phyloP scores from a whole-genome alignment of 2,888 invertebrate genomes.

The Miltochrista miniata region DNA sequence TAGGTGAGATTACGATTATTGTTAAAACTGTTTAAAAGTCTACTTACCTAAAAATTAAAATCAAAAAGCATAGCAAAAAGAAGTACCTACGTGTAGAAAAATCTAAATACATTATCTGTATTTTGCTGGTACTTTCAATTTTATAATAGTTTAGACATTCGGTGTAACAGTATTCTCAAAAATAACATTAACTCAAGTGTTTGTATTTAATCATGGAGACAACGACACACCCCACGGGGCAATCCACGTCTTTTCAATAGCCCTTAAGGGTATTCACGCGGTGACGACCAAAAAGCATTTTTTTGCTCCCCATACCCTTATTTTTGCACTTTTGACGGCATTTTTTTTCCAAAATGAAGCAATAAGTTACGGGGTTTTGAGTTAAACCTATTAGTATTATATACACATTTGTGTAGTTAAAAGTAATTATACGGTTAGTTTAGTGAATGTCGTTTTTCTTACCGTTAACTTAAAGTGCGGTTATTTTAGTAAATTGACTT shows the following conservation, averaged over 20 bases:
- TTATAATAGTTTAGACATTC: neutral
- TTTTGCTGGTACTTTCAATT: neutral
- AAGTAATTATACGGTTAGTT: slow-evolving; percentile 21
- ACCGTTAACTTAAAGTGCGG: too few species aligned
- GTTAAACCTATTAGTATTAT: slow-evolving; percentile 39
- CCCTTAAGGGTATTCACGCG: slow-evolving; percentile 39
- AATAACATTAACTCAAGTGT: slow-evolving; percentile 44
- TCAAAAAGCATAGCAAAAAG: too few species aligned
- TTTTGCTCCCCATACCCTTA: slow-evolving; percentile 8
- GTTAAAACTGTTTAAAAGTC: too few species aligned
- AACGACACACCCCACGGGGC: slow-evolving; percentile 39
- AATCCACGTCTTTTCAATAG: slow-evolving; percentile 51
- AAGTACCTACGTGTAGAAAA: too few species aligned
- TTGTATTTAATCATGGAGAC: slow-evolving; percentile 55
- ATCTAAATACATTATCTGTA: too few species aligned
- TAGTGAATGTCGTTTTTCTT: neutral
- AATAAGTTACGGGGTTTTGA: slow-evolving; percentile 19
- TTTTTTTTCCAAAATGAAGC: slow-evolving; percentile 15
- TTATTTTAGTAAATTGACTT: too few species aligned
- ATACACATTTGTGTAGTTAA: slow-evolving; percentile 12
- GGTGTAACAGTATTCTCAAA: slow-evolving; percentile 32
- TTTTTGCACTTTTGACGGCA: slow-evolving; percentile 11
- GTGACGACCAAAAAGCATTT: slow-evolving; percentile 26
- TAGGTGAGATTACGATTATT: too few species aligned
- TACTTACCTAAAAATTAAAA: too few species aligned